Base-by-base conservation (phyloP, 2,797 vertebrate genomes). In the Tapera naevia region DNA sequence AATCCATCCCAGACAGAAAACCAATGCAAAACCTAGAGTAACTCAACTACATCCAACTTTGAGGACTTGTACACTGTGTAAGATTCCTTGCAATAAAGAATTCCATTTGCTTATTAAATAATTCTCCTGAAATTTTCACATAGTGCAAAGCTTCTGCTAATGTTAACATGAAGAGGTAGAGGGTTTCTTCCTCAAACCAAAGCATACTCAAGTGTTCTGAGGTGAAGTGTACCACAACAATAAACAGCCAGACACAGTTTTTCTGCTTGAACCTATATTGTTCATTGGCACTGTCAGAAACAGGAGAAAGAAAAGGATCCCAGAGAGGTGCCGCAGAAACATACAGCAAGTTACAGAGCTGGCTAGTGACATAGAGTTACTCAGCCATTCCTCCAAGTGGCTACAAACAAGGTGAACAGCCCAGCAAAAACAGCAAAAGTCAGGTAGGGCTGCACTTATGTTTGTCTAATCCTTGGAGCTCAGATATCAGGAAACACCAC, bases 191-290 rank as follows among this genome's bases (percentile, higher is more conserved):
- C 33, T 17, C 4, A 2, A 19, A 17, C 17, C 3, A 2, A 64
- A 58, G 57, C 32, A 25, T 10, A n/a, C 17, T 18, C 19, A 23
- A 56, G 50, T 4, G 8, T 28, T 45, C n/a, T 28, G 32, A 30
- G n/a, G 43, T 16, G 10, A 64, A 50, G 37, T 7, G 23, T 11
- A 7, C 5, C 6, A 0, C 18, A 30, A 39, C 24, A 78, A 4
- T 4, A 17, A 71, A 33, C 9, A 6, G 27, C 43, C 54, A 48
- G 69, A 18, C 7, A 27, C 6, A 17, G 21, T 33, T 78, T 58
- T 58, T n/a, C n/a, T 65, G n/a, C 45, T 58, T 65, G 37, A 28
- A 46, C 9, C 18, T 25, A 17, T 17, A 5, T 12, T 16, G 18
- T 19, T 58, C 22, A 14, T 32, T 8, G 9, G 60, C 32, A 35